Evolutionary conservation across 2,888 invertebrate genomes (phyloP).

Genomic region (Apotomis betuletana): DNA sequence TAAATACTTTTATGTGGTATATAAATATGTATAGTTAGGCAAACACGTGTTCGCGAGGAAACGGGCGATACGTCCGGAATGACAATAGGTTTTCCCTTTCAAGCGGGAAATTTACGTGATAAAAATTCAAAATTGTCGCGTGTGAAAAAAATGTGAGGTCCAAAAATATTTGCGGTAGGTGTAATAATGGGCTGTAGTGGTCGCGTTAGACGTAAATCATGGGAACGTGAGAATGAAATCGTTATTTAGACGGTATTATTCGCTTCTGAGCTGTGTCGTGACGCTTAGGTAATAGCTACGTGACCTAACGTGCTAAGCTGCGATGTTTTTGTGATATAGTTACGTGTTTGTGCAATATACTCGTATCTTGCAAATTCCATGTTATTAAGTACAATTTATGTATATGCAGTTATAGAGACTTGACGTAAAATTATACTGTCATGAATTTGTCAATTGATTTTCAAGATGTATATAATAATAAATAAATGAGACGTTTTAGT

Average conservation of each 20-base stretch:
- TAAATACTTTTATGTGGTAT: conserved; percentile 69
- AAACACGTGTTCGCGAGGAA: conserved; percentile 81
- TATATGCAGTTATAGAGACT: background rate
- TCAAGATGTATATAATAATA: background rate
- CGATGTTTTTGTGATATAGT: background rate
- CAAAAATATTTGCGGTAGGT: conserved; percentile 81
- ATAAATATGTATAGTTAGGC: conserved; percentile 62
- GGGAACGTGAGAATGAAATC: conserved; percentile 73
- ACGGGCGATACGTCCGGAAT: conserved; percentile 73
- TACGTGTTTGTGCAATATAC: background rate
- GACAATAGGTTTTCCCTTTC: conserved; percentile 82
- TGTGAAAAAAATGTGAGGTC: conserved; percentile 80
- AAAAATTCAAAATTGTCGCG: conserved; percentile 79
- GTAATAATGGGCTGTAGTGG: conserved; percentile 75
- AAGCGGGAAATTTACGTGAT: conserved; percentile 83
- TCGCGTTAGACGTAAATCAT: conserved; percentile 76
- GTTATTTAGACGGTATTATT: conserved; percentile 66
- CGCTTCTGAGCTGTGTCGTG: background rate
- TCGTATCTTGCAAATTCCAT: background rate
- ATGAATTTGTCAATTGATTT: conserved; percentile 1
- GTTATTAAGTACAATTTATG: background rate
- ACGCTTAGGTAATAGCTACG: conserved; percentile 37
- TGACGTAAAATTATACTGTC: background rate
- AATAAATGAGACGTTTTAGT: background rate
- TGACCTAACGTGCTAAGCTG: conserved; percentile 32